Evolutionary conservation across 2,888 invertebrate species (phyloP).

Genomic region (Drosophila anomelani): DNA sequence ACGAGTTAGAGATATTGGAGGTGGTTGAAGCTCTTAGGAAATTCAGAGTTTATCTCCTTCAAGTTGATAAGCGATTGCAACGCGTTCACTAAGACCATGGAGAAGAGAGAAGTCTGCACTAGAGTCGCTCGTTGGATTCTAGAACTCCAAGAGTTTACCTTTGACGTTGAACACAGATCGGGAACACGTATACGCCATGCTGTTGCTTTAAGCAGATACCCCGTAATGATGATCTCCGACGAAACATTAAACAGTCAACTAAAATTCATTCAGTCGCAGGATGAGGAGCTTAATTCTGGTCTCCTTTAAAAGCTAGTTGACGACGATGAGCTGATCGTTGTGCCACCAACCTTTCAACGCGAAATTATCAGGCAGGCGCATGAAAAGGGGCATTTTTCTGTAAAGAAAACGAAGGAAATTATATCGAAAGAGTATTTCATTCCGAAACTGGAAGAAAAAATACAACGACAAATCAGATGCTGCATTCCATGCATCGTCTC

Average conservation of each 20-base stretch:
- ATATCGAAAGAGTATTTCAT: not conserved
- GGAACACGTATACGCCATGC: not conserved
- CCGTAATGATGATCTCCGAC: not conserved
- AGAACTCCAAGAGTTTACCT: too few species aligned
- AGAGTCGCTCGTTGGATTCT: too few species aligned
- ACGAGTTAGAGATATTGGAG: not conserved
- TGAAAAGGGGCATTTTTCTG: not conserved
- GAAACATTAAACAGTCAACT: not conserved
- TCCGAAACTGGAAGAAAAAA: not conserved
- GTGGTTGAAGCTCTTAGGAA: not conserved
- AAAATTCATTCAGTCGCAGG: not conserved
- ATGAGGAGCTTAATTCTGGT: not conserved
- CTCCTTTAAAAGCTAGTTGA: not conserved
- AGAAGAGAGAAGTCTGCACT: too few species aligned
- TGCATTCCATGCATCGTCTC: not conserved
- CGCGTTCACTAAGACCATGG: too few species aligned
- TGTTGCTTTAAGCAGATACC: not conserved
- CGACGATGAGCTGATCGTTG: not conserved
- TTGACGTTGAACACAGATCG: too few species aligned
- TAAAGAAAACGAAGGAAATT: not conserved
- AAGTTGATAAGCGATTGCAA: too few species aligned
- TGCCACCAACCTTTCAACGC: not conserved
- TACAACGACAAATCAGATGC: too few species aligned
- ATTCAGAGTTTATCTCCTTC: not conserved
- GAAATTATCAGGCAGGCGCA: not conserved